Conservation (phyloP, 2,113 vertebrate species). For the Psittacula cyanocephala region DNA sequence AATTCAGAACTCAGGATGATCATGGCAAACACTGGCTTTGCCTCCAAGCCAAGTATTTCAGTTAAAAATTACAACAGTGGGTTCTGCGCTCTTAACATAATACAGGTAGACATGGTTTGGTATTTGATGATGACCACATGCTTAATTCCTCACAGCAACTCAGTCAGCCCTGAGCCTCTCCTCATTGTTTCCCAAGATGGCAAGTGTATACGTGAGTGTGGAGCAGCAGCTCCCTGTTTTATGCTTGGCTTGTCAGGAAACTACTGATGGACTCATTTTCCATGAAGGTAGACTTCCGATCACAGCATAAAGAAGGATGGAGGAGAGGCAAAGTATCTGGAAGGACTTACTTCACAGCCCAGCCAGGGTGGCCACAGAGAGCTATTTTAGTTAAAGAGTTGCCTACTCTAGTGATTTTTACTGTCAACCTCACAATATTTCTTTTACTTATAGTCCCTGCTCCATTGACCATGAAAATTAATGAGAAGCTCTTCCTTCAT, state of each 20-base stretch:
- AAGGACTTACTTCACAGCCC: neutral
- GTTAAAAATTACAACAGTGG: neutral
- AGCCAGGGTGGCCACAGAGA: neutral
- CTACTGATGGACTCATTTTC: neutral
- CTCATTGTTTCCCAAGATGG: neutral
- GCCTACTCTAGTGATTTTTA: neutral
- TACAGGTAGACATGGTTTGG: neutral
- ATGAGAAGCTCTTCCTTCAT: neutral
- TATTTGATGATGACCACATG: constrained; percentile 16
- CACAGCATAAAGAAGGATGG: neutral
- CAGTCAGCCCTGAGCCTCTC: neutral
- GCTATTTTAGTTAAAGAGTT: neutral
- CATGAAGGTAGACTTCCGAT: neutral
- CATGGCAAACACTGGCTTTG: neutral
- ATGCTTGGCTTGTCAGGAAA: neutral
- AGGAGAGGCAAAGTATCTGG: neutral
- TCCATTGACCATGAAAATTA: neutral
- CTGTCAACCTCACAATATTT: neutral
- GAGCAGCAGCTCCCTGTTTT: neutral
- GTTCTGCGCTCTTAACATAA: constrained; percentile 28
- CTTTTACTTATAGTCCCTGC: neutral
- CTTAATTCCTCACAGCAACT: neutral
- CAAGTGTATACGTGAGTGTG: accelerated
- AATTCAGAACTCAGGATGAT: neutral
- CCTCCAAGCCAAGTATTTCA: constrained; percentile 1